Base-by-base conservation (phyloP, 2,797 vertebrate genomes). In the Gadopsis marmoratus region DNA sequence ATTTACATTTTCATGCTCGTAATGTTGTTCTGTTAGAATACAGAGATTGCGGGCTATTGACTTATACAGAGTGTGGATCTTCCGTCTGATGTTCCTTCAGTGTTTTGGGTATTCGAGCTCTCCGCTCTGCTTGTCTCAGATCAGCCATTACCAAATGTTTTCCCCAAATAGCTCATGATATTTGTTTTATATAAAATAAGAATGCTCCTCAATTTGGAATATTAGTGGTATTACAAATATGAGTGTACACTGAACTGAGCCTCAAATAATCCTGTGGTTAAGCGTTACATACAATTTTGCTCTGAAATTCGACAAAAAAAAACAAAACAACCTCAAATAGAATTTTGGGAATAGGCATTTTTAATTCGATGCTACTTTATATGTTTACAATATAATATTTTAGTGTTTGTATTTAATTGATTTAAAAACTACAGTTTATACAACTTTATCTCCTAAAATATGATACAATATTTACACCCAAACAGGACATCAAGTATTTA, bases 1-100 rank as follows among this genome's bases (percentile, higher is more conserved):
- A 95, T 95, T 94, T 93, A 93, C 91, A 82, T 93, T 84, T 77
- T 50, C 10, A 54, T 21, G 0, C 14, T 35, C 1, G 8, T 65
- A 60, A 68, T 53, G 9, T 47, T 64, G 12, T 3, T 74, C 10
- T 45, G 5, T 48, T 39, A 39, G 33, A 71, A 54, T 47, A 5
- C 48, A 54, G 8, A 14, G 19, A 39, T 23, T n/a, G 12, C 12
- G 16, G 26, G 21, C 0, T 7, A 14, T 48, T 37, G 5, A 35
- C 5, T 13, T 7, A 54, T 4, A 5, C n/a, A 47, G 10, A 29
- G 11, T 68, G 2, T 4, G 4, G 7, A 45, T 66, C 10, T 26
- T 48, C 29, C 9, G 62, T 37, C 31, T 16, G 5, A 41, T 50
- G 67, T 66, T 8, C 17, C 48, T n/a, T 61, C n/a, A 26, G 13